Evolutionary conservation across 2,113 vertebrate genomes (phyloP).

Genomic region (Anhinga rufa): DNA sequence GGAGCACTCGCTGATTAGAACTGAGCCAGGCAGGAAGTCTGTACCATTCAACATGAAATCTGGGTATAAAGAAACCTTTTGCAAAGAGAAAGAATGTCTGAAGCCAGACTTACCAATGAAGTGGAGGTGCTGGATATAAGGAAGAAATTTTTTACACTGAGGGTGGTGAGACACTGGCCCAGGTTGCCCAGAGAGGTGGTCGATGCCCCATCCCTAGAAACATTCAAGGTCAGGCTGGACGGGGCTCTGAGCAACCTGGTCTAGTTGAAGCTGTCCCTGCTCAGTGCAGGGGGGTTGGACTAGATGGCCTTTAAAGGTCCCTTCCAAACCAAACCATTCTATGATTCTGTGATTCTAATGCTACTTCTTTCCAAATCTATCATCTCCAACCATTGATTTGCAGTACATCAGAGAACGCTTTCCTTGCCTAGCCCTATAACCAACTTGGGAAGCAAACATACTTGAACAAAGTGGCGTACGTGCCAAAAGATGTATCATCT

Average conservation of each 20-base stretch:
- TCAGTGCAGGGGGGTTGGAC: no score
- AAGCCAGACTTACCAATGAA: not conserved
- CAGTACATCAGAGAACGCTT: not conserved
- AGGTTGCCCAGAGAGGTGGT: no score
- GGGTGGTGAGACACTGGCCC: not conserved
- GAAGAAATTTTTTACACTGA: no score
- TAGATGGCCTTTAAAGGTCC: no score
- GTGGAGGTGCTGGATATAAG: not conserved
- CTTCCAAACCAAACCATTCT: no score
- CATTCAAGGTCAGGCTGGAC: no score
- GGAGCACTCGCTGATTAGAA: not conserved
- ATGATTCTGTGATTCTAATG: not conserved
- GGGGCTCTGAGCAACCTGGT: no score
- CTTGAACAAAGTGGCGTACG: fast-evolving
- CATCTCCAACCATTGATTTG: not conserved
- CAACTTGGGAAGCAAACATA: not conserved
- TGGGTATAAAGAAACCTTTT: not conserved
- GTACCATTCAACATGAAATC: not conserved
- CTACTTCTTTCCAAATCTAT: not conserved
- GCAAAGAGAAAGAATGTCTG: not conserved
- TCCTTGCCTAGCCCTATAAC: not conserved
- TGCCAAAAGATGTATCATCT: not conserved
- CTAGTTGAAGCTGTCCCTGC: no score
- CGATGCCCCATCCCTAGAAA: no score
- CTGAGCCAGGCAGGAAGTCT: not conserved